Evolutionary conservation across 1,140 invertebrate genomes (phyloP).

Genomic region (Pentalonia nigronervosa): DNA sequence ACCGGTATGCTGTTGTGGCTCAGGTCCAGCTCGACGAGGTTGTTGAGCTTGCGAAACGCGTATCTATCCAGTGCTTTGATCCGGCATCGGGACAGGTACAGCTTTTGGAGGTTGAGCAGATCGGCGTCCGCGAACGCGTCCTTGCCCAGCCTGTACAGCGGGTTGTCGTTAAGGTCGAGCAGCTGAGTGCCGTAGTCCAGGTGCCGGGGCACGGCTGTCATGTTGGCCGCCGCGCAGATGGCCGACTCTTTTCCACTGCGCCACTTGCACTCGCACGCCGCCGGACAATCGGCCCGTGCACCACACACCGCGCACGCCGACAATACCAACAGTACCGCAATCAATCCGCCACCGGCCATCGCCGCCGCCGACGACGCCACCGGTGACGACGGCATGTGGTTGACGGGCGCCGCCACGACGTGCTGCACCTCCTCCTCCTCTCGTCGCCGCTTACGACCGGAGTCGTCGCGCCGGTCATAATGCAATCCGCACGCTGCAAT

Average conservation of each 20-base stretch:
- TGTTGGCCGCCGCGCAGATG: constrained; percentile 75
- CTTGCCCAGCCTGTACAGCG: constrained; percentile 71
- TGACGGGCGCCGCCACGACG: neutral
- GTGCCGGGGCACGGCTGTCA: constrained; percentile 73
- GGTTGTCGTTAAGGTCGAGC: constrained; percentile 77
- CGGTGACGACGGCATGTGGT: neutral
- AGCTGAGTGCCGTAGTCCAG: constrained; percentile 80
- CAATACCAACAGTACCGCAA: neutral
- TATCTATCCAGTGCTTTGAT: constrained; percentile 71
- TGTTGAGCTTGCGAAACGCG: constrained; percentile 75
- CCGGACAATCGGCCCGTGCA: constrained; percentile 68
- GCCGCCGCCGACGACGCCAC: neutral
- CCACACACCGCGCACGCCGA: neutral
- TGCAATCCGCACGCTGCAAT: neutral
- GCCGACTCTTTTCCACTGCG: constrained; percentile 84
- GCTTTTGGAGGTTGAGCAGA: constrained; percentile 79
- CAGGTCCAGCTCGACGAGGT: constrained; percentile 80
- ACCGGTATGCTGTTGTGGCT: constrained; percentile 74
- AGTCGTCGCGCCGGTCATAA: constrained; percentile 9
- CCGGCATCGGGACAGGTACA: constrained; percentile 74
- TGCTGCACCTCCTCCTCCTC: neutral
- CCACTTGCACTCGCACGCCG: constrained; percentile 84
- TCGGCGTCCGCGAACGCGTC: constrained; percentile 77
- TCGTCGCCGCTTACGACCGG: neutral
- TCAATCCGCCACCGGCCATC: neutral